Evolutionary conservation across 1,140 invertebrate species (phyloP), one percentile per base, ranked within the genome.

Genomic region (Drosophila azteca): DNA sequence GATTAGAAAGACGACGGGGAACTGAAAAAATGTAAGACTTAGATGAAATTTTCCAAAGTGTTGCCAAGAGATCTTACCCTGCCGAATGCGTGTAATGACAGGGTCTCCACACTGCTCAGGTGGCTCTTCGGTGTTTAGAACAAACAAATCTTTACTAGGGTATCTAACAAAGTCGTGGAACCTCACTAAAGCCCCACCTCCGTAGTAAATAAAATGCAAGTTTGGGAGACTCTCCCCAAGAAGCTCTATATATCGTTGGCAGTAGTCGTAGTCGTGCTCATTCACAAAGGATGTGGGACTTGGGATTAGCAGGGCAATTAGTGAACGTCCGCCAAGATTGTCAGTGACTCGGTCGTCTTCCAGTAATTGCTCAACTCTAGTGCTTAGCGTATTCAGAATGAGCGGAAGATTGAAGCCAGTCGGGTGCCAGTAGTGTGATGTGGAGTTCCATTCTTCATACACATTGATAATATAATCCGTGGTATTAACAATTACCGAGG

Each of bases 1-100:
- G 93, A 91, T 95, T 95, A 1, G 94, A 92, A 4, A 95, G 84
- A n/a, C 94, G 92, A 52, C 94, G 93, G 0, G 94, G 95, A 64
- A 94, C 95, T 95, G 61, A 8, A 73, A 92, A 11, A 20, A 17
- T 3, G 2, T 26, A 8, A 45, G 55, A 24, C 6, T 11, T 20
- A 1, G 22, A 29, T 2, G 11, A 15, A 1, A 6, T 11, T 3
- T n/a, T 29, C 41, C 9, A 8, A 43, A 11, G 24, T 9, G 8
- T 6, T 15, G 24, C 17, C 3, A 1, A 13, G 0, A 46, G 4
- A 39, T 5, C 70, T 67, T 64, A 92, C 92, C 76, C 66, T 91
- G 79, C 24, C 90, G 85, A 41, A 91, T 84, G 3, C 90, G 77
- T 6, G 60, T 64, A 8, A 91, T 61, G 3, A 91, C 78, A 6